Evolutionary conservation across 92 coral and sea anemone species (phyloP).

Genomic region (Galaxea fascicularis): DNA sequence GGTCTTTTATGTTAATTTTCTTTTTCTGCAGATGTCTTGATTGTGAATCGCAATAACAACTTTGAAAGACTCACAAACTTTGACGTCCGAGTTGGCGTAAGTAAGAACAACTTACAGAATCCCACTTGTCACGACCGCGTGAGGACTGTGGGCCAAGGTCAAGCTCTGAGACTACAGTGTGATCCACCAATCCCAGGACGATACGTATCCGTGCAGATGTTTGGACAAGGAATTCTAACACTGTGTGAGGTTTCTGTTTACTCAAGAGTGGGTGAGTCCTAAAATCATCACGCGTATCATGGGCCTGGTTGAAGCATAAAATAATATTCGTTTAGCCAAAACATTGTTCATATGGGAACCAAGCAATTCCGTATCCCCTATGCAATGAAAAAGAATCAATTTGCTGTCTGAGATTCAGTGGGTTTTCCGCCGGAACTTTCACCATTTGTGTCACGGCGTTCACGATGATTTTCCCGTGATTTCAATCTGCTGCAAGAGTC

Average conservation of each 20-base stretch:
- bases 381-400: too few species aligned
- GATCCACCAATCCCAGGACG: conserved; percentile 98
- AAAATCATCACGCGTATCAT: too few species aligned
- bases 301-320: too few species aligned
- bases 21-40: conserved; percentile 70
- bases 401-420: too few species aligned
- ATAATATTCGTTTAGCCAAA: too few species aligned
- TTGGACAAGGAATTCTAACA: conserved; percentile 88
- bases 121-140: conserved; percentile 97
- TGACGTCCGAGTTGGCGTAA: conserved; percentile 89
- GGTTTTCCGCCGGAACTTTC: too few species aligned
- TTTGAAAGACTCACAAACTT: conserved; percentile 91
- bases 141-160: conserved; percentile 87
- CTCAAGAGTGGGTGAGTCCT: conserved; percentile 85
- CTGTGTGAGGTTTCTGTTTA: conserved; percentile 94
- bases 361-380: too few species aligned
- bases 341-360: too few species aligned
- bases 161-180: conserved; percentile 92
- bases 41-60: conserved; percentile 80
- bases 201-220: conserved; percentile 95
- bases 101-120: conserved; percentile 65
- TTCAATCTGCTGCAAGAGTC: too few species aligned
- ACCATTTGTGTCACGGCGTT: too few species aligned
- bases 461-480: too few species aligned
- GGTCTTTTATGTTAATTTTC: too few species aligned